Evolutionary conservation across 2,797 vertebrate species (phyloP).

Genomic region (Selene dorsalis): DNA sequence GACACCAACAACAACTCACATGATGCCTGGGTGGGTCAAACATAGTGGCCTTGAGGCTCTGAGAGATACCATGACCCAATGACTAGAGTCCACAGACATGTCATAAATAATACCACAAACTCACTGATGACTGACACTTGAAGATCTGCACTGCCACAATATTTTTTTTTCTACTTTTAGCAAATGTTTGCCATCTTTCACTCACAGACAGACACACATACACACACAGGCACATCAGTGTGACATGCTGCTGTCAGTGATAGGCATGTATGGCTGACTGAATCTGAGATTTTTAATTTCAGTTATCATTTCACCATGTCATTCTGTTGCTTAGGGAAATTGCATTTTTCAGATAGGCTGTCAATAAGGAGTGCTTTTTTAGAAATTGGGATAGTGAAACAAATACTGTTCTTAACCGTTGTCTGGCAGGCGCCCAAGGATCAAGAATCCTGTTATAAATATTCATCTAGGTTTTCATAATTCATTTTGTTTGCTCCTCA

Average conservation of each 20-base stretch:
- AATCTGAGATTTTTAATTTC: constrained; percentile 84
- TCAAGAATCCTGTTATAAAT: constrained; percentile 76
- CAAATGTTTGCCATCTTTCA: constrained; percentile 34
- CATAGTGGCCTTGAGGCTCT: not conserved
- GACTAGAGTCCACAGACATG: not conserved
- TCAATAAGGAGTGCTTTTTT: constrained; percentile 77
- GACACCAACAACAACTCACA: too few relatives aligned
- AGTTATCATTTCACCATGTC: constrained; percentile 83
- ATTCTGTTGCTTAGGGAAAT: constrained; percentile 81
- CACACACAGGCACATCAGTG: constrained; percentile 53
- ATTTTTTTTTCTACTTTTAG: constrained; percentile 37
- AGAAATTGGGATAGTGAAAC: constrained; percentile 71
- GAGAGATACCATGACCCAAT: too few relatives aligned
- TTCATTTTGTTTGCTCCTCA: constrained; percentile 72
- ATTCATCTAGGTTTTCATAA: constrained; percentile 76
- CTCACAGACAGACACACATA: constrained; percentile 26
- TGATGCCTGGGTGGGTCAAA: not conserved
- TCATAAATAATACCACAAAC: not conserved
- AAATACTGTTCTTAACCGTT: constrained; percentile 76
- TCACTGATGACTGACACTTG: constrained; percentile 60
- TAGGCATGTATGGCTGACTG: constrained; percentile 79
- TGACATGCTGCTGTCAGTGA: constrained; percentile 75
- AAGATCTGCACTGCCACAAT: constrained; percentile 26
- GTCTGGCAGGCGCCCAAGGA: constrained; percentile 73
- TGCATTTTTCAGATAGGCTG: constrained; percentile 81